phyloP scores from a whole-genome alignment of 2,113 vertebrate species.

The Brienomyrus brachyistius region DNA sequence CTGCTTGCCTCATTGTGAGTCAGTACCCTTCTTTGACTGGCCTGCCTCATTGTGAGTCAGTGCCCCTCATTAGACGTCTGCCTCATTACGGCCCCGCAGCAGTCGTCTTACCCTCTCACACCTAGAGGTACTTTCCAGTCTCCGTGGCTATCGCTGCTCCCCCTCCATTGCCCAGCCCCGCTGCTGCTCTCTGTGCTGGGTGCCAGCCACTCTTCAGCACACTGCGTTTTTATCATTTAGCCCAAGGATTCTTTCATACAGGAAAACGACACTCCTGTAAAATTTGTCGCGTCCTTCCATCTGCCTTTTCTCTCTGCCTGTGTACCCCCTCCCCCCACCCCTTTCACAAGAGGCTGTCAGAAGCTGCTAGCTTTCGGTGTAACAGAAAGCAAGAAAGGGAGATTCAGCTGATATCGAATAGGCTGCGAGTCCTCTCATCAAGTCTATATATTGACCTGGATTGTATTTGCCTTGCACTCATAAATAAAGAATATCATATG shows the following conservation, averaged over 20 bases:
- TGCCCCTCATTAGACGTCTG: not conserved
- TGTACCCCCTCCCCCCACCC: not conserved
- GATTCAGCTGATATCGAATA: constrained; percentile 35
- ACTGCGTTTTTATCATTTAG: constrained; percentile 30
- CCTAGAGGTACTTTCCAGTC: not conserved
- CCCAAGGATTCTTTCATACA: constrained; percentile 38
- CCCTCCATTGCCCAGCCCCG: not conserved
- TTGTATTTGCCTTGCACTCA: constrained; percentile 45
- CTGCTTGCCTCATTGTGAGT: too few species aligned
- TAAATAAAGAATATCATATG: constrained; percentile 45
- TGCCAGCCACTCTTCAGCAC: constrained; percentile 10
- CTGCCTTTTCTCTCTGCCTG: constrained; percentile 20
- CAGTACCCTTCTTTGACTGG: too few species aligned
- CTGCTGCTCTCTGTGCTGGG: not conserved
- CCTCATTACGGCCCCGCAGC: not conserved
- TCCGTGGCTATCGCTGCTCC: not conserved
- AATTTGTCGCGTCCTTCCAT: constrained; percentile 30
- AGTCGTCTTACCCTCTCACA: not conserved
- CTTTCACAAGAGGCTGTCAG: constrained; percentile 21
- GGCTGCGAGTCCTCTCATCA: constrained; percentile 28
- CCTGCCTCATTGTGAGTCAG: too few species aligned
- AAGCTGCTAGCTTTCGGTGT: constrained; percentile 33
- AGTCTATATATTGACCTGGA: constrained; percentile 29
- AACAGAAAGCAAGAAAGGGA: constrained; percentile 37
- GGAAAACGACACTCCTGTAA: constrained; percentile 43